A percentile compares a stretch with the other conserved stretches of the same genome.
phyloP scores from a whole-genome alignment of 2,113 vertebrate species.

The Sebastes schlegelii region DNA sequence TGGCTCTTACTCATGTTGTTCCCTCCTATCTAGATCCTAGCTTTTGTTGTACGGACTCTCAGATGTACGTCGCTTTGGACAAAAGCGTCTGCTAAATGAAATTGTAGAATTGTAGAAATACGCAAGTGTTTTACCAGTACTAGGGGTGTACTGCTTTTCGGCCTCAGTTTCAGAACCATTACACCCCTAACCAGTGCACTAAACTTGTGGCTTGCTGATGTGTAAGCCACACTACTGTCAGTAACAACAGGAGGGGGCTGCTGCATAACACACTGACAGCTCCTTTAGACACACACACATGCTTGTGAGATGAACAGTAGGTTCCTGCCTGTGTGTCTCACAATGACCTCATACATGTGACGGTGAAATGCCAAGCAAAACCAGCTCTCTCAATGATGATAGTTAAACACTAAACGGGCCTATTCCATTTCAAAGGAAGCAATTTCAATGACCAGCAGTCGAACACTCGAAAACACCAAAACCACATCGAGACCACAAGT shows the following conservation, averaged over 20 bases:
- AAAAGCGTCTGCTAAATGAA: too few species aligned
- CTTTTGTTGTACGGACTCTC: too few species aligned
- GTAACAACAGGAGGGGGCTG: slow-evolving; percentile 75
- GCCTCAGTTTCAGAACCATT: too few species aligned
- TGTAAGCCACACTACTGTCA: slow-evolving; percentile 31
- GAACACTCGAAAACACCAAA: slow-evolving; percentile 40
- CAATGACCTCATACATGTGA: slow-evolving; percentile 58
- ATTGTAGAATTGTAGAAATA: too few species aligned
- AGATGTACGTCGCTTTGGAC: too few species aligned
- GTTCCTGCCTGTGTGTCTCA: slow-evolving; percentile 34
- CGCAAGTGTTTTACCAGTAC: not conserved
- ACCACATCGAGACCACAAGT: slow-evolving; percentile 39
- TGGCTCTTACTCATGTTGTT: too few species aligned
- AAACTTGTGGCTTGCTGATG: slow-evolving; percentile 13
- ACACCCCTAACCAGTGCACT: not conserved
- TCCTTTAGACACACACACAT: slow-evolving; percentile 32
- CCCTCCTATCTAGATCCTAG: too few species aligned
- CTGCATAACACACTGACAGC: slow-evolving; percentile 56
- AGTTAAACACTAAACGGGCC: slow-evolving; percentile 28
- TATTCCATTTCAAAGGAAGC: slow-evolving; percentile 52
- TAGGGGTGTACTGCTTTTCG: too few species aligned
- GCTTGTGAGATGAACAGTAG: slow-evolving; percentile 50
- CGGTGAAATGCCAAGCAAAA: slow-evolving; percentile 47
- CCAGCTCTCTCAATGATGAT: slow-evolving; percentile 6
- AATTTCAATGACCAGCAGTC: slow-evolving; percentile 35